phyloP scores from a whole-genome alignment of 2,113 vertebrate genomes.

The Apodemus sylvaticus region DNA sequence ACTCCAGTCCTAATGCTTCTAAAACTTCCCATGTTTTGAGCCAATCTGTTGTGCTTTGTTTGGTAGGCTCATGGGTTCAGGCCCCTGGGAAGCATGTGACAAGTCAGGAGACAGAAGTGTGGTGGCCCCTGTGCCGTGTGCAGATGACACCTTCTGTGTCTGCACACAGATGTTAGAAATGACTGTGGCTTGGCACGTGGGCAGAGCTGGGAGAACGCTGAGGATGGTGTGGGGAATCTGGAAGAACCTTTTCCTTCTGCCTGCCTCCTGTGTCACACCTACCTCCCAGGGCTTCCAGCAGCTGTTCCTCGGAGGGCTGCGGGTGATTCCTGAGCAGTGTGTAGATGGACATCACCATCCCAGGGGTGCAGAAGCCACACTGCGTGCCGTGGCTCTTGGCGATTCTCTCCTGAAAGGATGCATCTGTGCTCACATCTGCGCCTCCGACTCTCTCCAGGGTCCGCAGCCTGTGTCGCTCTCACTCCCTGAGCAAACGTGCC shows the following conservation, averaged over 20 bases:
- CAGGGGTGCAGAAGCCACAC: constrained; percentile 94
- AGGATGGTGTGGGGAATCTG: neutral
- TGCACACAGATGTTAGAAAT: neutral
- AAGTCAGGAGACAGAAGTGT: neutral
- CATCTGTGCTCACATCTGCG: neutral
- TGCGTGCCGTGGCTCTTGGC: constrained; percentile 92
- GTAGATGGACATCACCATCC: constrained; percentile 94
- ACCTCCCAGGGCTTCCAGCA: constrained; percentile 87
- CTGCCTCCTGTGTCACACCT: neutral
- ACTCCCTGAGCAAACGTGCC: neutral
- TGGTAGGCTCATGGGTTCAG: neutral
- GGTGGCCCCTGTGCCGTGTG: neutral
- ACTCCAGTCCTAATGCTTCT: neutral
- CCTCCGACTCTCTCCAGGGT: neutral
- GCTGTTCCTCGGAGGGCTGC: constrained; percentile 88
- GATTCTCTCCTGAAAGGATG: constrained; percentile 87
- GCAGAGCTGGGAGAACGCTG: neutral
- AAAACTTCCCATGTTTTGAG: neutral
- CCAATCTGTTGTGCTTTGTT: neutral
- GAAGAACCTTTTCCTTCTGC: neutral
- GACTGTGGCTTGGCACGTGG: neutral
- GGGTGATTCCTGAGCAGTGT: constrained; percentile 89
- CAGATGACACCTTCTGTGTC: neutral
- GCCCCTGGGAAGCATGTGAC: neutral
- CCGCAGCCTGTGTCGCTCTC: rapidly evolving